Evolutionary conservation across 2,797 vertebrate genomes (phyloP), one percentile per base, ranked within the genome.

Genomic region (Urophycis tenuis): DNA sequence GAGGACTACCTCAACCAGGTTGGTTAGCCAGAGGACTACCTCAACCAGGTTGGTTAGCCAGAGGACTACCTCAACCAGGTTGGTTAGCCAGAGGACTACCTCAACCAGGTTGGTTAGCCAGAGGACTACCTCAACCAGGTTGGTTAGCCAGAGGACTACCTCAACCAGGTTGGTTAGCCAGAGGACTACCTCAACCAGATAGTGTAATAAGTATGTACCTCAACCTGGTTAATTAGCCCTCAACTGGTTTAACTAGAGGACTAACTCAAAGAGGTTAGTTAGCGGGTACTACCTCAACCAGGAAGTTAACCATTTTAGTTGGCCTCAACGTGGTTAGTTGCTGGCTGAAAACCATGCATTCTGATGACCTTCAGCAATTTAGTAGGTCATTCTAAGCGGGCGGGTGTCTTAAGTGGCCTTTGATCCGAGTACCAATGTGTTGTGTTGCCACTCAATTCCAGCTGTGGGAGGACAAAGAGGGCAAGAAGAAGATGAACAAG

Each of bases 401-500:
- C 1, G 11, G 39, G 17, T 41, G 45, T 53, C 22, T 22, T 53
- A 53, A 53, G 45, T 22, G 45, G 45, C 7, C 17, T 53, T 53
- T n/a, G 45, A 49, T 15, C 49, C 7, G 6, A 60, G 19, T 31
- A 31, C 12, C 2, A n/a, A 73, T 29, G 12, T 41, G 72, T 39
- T n/a, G 5, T 25, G 2, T 35, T 3, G 3, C 73, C 25, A 0
- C 72, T 75, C 71, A 1, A 70, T 80, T 72, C 5, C 81, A 97
- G 96, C 88, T 97, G 3, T 97, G 96, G 96, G 96, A 97, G 77
- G 96, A 97, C 86, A 96, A 96, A 82, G 96, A 97, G 82, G 96
- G 95, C 31, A 96, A 96, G 84, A 97, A 97, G 91, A 96, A 95
- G 87, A 97, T 97, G 96, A 96, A 96, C 87, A 97, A 97, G 88